Evolutionary conservation across 2,797 vertebrate genomes (phyloP), one percentile per base, ranked within the genome.

Genomic region (Sebastolobus altivelis): DNA sequence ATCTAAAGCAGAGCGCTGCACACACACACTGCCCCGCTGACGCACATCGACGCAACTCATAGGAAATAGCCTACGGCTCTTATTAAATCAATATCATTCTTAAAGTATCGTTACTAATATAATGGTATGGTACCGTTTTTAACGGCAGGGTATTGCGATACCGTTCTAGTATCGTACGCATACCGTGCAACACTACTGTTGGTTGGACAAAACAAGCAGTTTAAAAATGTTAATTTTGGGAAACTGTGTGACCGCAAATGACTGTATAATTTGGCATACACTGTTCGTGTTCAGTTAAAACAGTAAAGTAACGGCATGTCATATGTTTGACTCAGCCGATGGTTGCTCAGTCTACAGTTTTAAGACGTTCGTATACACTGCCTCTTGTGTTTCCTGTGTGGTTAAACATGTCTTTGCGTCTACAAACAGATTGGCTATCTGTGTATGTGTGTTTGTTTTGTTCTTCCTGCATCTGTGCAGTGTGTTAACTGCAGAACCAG

Each of bases 321-420:
- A 43, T 38, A 58, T 75, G 9, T 72, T 74, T n/a, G 0, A 66
- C 27, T 33, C n/a, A 11, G 10, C 54, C 71, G 29, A 25, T 43
- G 2, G 35, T 37, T n/a, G 29, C 18, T 58, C 12, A 18, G 40
- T 58, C 8, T 54, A 25, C 33, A 78, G 18, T 56, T 72, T 46
- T 82, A 68, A 59, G 29, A 16, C 72, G 72, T 70, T 55, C 66
- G 33, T 71, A 18, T 71, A n/a, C 31, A 33, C 43, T 65, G 20
- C 54, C 5, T 65, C 69, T 75, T 27, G 69, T 27, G 69, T 80
- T 94, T 94, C 92, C 93, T 92, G 87, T 92, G 93, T 85, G 92
- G 91, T 89, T 89, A 29, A 74, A 67, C 63, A 43, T 72, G 56
- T 9, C 59, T 84, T 37, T 38, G 37, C 63, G 31, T 79, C 65